Base-by-base conservation (phyloP, 2,888 invertebrate species). In the Dolichomitus sp. region DNA sequence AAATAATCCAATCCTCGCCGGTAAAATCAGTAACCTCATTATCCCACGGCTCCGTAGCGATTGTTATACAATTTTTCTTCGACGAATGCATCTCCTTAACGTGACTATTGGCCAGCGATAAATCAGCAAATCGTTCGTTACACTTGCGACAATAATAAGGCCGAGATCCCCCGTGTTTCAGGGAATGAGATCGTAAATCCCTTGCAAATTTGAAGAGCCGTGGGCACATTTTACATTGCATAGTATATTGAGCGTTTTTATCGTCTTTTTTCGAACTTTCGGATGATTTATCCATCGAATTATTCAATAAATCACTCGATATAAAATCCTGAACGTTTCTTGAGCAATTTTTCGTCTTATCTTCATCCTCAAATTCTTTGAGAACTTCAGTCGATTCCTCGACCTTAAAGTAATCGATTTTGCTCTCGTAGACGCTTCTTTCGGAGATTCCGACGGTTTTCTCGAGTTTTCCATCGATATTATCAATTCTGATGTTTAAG, bases 101-200 rank as follows among this genome's bases (percentile, higher is more conserved):
- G 52, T 84, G 85, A 45, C 30, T 11, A 42, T 80, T 70, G 11
- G 84, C 84, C 12, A 27, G 4, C 6, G 81, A 61, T 9, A 69
- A 9, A 63, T 66, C 73, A 9, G 4, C 33, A 42, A 85, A 84
- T 48, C 79, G 57, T 23, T 80, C 73, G 42, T 69, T 48, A 68
- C 85, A 84, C 48, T 79, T 63, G 52, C 72, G 27, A 54, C 85
- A 85, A 45, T 76, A 9, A 50, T 84, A 84, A 40, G 84, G 76
- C 19, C 17, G 40, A 11, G 65, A 42, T 6, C 42, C 70, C 1
- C 75, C 74, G 61, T 84, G 84, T 45, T 77, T 83, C 7, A 80
- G 61, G n/a, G 68, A 52, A 63, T 85, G 84, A 14, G 65, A 50
- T 3, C 77, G 30, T 19, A 84, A 61, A 74, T 85, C 80, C 4